Base-by-base conservation (phyloP, 2,113 vertebrate species). In the Tragulus kanchil region DNA sequence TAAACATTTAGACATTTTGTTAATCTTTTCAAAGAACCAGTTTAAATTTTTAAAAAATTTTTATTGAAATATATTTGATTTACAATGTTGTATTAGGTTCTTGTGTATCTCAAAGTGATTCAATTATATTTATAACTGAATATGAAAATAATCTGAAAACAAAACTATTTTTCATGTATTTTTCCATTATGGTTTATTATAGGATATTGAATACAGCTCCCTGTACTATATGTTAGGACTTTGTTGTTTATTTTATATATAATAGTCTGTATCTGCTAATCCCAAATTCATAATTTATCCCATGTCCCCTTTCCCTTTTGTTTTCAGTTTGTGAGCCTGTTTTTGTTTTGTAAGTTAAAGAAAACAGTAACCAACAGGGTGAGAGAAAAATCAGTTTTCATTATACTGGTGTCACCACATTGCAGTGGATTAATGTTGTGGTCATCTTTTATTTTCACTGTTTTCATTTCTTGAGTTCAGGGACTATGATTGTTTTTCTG, bases 341-440 rank as follows among this genome's bases (percentile, higher is more conserved):
- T 50, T 77, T 13, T 77, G 25, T 77, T 16, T 77, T 77, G 25
- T 21, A 77, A 45, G 36, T 45, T 45, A 71, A 71, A 71, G 21
- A n/a, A 11, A 42, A 42, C 14, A 67, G 36, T 42, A 36, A 21
- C 67, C 36, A 45, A 45, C 10, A 45, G 36, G 42, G 23, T 23
- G 9, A 71, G 36, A 71, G 42, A 12, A 11, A 23, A 6, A 42
- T 23, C 19, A 71, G 36, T 23, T 12, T 45, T 71, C 69, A 42
- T 12, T 42, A 36, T 23, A 12, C 5, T 0, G 42, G 19, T 21
- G 10, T 6, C 19, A 71, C 36, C 19, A 0, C 15, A 13, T 71
- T 45, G 19, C 69, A 12, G 19, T 42, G 69, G 23, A 5, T 6
- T 71, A 5, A 13, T 23, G 0, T 42, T 71, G 67, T 19, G 21